phyloP scores from a whole-genome alignment of 2,888 invertebrate genomes.

The Drosophila anomalata region DNA sequence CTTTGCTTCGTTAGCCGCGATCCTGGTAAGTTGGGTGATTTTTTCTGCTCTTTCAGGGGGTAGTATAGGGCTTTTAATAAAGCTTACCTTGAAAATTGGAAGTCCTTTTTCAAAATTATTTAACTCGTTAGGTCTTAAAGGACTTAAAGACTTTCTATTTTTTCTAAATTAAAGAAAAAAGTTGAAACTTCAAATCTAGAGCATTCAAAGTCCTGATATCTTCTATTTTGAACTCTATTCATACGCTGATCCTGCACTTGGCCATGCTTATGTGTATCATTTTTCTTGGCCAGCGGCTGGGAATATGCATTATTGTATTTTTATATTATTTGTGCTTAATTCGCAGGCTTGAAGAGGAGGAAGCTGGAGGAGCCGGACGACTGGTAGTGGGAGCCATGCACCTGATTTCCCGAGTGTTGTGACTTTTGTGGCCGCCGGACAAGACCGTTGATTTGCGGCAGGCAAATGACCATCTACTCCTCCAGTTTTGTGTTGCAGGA shows the following conservation, averaged over 20 bases:
- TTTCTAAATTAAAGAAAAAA: not conserved
- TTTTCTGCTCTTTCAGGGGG: not conserved
- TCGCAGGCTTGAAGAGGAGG: slow-evolving; percentile 36
- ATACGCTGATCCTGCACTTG: slow-evolving; percentile 23
- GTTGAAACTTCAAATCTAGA: not conserved
- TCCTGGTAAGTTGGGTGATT: slow-evolving; percentile 17
- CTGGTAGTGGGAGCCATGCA: slow-evolving; percentile 47
- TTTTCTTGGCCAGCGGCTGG: slow-evolving; percentile 69
- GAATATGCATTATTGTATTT: slow-evolving; percentile 68
- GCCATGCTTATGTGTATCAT: slow-evolving; percentile 59
- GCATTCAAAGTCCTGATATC: not conserved
- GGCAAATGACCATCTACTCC: slow-evolving; percentile 52
- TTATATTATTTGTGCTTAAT: slow-evolving; percentile 74
- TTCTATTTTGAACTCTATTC: not conserved
- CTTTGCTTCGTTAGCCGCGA: slow-evolving; percentile 36
- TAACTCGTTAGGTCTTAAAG: no score
- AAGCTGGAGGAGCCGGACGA: not conserved
- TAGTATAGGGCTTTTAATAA: not conserved
- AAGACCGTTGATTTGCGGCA: slow-evolving; percentile 81
- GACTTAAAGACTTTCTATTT: not conserved
- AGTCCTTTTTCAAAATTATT: no score
- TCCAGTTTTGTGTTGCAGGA: slow-evolving; percentile 42
- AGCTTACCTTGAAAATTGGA: not conserved
- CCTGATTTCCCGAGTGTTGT: slow-evolving; percentile 67
- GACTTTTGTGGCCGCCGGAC: slow-evolving; percentile 57